Conservation (phyloP, 1,140 invertebrate species). For the Asobara japonica region DNA sequence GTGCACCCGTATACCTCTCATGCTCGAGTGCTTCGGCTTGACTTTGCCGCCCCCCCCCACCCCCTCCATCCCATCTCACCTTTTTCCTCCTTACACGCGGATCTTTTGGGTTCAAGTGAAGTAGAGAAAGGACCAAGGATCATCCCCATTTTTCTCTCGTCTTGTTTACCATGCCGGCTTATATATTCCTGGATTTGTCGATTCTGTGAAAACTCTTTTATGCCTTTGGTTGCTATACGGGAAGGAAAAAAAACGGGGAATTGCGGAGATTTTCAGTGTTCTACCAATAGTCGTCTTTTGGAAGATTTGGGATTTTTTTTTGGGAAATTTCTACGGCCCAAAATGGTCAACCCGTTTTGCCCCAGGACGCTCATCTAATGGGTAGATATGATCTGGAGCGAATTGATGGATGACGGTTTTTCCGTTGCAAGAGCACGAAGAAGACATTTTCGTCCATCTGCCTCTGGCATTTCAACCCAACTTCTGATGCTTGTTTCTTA, state of each 20-base stretch:
- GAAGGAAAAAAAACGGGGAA: background rate
- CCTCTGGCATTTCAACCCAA: background rate
- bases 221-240: background rate
- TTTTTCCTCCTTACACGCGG: background rate
- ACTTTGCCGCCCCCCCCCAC: slow-evolving; percentile 43
- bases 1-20: slow-evolving; percentile 45
- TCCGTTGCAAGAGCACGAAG: no score
- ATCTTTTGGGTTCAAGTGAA: slow-evolving; percentile 15
- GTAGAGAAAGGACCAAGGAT: slow-evolving; percentile 29
- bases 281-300: no score
- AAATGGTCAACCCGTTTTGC: no score
- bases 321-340: no score
- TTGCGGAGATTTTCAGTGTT: no score
- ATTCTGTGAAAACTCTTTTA: slow-evolving; percentile 19
- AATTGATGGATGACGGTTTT: no score
- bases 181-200: slow-evolving; percentile 56
- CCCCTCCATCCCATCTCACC: background rate
- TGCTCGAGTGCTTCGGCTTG: slow-evolving; percentile 51
- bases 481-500: background rate
- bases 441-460: no score
- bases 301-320: no score
- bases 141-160: slow-evolving; percentile 42
- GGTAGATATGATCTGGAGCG: no score
- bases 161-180: slow-evolving; percentile 47
- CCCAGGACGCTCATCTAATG: no score